Conservation (phyloP, 1,140 invertebrate genomes). For the Drosophila burlai region DNA sequence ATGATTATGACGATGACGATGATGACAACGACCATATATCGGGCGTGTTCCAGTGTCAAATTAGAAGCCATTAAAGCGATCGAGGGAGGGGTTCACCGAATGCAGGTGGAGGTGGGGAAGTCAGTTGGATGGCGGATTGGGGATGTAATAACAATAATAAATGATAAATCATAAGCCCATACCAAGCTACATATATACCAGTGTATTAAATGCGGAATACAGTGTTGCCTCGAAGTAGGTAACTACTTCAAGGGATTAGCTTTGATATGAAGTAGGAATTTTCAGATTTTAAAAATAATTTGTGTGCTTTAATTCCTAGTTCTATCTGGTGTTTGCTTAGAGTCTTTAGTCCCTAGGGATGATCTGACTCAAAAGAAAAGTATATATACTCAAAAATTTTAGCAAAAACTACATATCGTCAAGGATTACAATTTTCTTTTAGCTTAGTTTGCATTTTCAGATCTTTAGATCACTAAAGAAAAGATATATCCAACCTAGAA, state of each 20-base stretch:
- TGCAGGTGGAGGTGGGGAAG: constrained; percentile 3
- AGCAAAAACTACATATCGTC: neutral
- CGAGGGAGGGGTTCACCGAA: constrained; percentile 11
- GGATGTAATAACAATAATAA: constrained; percentile 65
- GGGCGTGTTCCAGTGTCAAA: constrained; percentile 75
- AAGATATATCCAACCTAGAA: neutral
- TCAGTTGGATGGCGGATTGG: neutral
- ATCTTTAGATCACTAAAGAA: neutral
- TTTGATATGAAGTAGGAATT: neutral
- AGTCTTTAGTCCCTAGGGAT: too few species aligned
- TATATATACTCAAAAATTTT: neutral
- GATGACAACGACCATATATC: constrained; percentile 43
- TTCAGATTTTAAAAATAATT: too few species aligned
- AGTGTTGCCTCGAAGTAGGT: neutral
- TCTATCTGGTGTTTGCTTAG: too few species aligned
- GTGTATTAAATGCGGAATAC: constrained; percentile 28
- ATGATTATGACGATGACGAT: constrained; percentile 21
- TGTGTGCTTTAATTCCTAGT: too few species aligned
- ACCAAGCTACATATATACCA: constrained; percentile 19
- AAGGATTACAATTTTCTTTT: neutral
- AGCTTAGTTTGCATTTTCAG: neutral
- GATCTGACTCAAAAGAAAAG: too few species aligned
- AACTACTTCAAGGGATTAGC: neutral
- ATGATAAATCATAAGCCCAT: constrained; percentile 70
- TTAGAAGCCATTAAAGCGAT: constrained; percentile 65